phyloP scores from a whole-genome alignment of 2,113 vertebrate genomes.

The Leucopsar rothschildi region DNA sequence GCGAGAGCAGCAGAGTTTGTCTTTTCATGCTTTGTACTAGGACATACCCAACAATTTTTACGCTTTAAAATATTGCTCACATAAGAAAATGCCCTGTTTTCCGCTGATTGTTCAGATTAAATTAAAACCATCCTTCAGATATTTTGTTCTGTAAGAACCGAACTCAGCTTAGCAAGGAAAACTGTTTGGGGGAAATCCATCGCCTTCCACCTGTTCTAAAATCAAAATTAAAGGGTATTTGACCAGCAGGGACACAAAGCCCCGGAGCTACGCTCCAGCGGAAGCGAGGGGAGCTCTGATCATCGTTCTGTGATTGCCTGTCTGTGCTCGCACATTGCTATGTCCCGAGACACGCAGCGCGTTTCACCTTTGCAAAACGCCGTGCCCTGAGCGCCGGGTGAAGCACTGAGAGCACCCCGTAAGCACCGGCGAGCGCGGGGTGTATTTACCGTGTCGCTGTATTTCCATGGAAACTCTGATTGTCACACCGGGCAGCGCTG shows the following conservation, averaged over 20 bases:
- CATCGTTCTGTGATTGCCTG: rapidly evolving
- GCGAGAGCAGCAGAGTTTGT: neutral
- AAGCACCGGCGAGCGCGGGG: neutral
- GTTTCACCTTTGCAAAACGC: rapidly evolving
- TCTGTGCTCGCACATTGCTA: rapidly evolving
- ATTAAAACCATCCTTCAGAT: neutral
- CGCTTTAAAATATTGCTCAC: neutral
- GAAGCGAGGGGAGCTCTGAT: neutral
- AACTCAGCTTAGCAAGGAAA: neutral
- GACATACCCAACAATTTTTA: neutral
- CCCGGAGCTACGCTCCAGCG: neutral
- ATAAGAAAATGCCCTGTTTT: neutral
- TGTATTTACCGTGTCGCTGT: neutral
- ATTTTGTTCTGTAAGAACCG: neutral
- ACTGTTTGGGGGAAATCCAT: neutral
- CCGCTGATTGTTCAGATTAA: neutral
- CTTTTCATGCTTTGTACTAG: neutral
- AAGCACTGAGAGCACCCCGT: neutral
- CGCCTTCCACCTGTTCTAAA: neutral
- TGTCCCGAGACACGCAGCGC: neutral
- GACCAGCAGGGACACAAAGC: neutral
- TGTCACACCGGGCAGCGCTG: neutral
- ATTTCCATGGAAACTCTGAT: conserved; percentile 50
- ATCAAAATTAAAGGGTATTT: neutral
- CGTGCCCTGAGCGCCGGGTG: rapidly evolving